These are phyloP conservation scores for Rhegmatorhina hoffmannsi DNA, from an alignment of 2,113 vertebrate species.

Conservation along the genomic window DNA sequence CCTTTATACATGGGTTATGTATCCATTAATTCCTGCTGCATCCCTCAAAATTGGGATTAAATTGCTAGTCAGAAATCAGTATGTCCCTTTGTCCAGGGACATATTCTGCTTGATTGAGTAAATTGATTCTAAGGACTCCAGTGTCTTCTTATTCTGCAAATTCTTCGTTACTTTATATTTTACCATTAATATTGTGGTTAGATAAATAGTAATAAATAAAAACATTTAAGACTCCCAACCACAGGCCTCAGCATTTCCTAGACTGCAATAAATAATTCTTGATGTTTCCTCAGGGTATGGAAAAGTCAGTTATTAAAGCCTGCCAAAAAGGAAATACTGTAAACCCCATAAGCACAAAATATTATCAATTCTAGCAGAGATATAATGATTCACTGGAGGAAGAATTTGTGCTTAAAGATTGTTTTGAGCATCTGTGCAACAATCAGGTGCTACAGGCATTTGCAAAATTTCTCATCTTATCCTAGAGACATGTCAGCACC, in stretches of 20 bases:
- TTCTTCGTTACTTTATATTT: not conserved
- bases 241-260: not conserved
- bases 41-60: not conserved
- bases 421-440: not conserved
- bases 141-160: not conserved
- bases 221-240: not conserved
- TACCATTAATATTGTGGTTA: not conserved
- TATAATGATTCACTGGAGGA: not conserved
- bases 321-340: constrained; percentile 7
- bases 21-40: not conserved
- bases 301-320: constrained; percentile 21
- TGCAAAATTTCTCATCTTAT: not conserved
- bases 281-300: not conserved
- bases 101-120: not conserved
- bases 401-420: not conserved
- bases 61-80: not conserved
- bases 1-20: not conserved
- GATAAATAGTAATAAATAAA: constrained; percentile 28
- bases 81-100: not conserved
- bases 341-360: constrained; percentile 22
- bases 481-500: not conserved
- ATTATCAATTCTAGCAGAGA: not conserved
- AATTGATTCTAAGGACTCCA: not conserved
- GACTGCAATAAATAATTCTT: constrained; percentile 9
- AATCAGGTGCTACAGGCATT: not conserved